Base-by-base conservation (phyloP, 2,113 vertebrate species). In the Phaethornis superciliosus region DNA sequence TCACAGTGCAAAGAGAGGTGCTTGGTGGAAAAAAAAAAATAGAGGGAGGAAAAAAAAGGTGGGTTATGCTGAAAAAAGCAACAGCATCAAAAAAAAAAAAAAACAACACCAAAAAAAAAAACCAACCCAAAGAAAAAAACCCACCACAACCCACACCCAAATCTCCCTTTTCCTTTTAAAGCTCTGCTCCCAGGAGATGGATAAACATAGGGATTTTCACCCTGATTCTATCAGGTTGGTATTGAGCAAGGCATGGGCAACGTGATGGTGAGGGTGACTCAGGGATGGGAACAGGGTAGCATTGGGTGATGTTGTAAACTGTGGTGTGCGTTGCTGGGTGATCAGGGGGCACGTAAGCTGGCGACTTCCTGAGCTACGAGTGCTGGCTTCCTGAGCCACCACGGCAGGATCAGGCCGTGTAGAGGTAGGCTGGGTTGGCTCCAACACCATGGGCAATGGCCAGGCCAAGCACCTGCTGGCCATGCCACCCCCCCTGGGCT, bases 101-200 rank as follows among this genome's bases (percentile, higher is more conserved):
- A 15, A 12, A 44, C 46, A 46, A 46, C n/a, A n/a, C n/a, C n/a
- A 49, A 10, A 17, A 8, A 3, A 80, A 79, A 54, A 78, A 62
- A 4, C 11, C 40, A 40, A 37, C 10, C 8, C 46, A 16, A 15
- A 12, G 14, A 6, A 3, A 54, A 0, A 56, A 27, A 10, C 0
- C 6, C 52, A 19, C 46, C 46, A 21, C 19, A 47, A 47, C 40
- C 40, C 40, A 40, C 40, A 40, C 49, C 69, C 24, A 64, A 90
- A 85, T 47, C 44, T 81, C 69, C 72, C 75, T 91, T 89, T 86
- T 86, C 88, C 93, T 96, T 96, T 94, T 94, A 92, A 93, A 96
- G 93, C 85, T 58, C 51, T 64, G 35, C 20, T 77, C 79, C 46
- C 19, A 0, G 52, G 69, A 47, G 83, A 74, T 27, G 90, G 59